A percentile compares a stretch with the other conserved stretches of the same genome.
These are phyloP conservation scores for Malaclemys terrapin DNA, from an alignment of 2,113 vertebrate species.

Conservation along the genomic window DNA sequence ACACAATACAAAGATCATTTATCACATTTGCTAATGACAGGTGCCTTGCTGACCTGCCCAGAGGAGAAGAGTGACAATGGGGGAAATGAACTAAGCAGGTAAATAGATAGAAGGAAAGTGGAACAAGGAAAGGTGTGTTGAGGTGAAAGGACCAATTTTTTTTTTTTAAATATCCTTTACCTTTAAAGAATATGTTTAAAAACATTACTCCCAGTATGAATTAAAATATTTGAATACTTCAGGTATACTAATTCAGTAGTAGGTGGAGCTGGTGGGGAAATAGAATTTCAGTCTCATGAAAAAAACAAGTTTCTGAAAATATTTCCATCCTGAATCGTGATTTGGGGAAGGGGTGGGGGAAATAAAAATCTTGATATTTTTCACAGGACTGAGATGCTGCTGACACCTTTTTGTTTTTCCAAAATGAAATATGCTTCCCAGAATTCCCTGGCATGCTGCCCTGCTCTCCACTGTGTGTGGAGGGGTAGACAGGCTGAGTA, in stretches of 20 bases:
- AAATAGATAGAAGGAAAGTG: no score
- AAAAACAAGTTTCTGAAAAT: background rate
- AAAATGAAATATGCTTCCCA: no score
- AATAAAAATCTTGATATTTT: no score
- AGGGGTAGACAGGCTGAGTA: no score
- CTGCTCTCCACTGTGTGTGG: no score
- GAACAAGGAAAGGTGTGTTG: background rate
- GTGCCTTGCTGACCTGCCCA: background rate
- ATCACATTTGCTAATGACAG: constrained; percentile 3
- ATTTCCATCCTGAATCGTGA: no score
- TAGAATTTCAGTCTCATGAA: background rate
- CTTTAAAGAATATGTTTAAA: background rate
- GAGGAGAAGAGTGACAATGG: background rate
- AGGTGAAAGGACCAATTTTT: background rate
- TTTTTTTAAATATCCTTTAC: background rate
- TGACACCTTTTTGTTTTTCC: no score
- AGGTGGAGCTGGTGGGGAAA: background rate
- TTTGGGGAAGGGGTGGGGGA: no score
- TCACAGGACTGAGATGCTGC: no score
- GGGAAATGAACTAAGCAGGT: background rate
- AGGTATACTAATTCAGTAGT: background rate
- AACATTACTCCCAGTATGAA: background rate
- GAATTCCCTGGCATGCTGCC: no score
- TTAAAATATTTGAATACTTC: background rate
- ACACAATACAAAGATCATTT: constrained; percentile 14